Evolutionary conservation across 2,888 invertebrate species (phyloP).

Genomic region (Megaustenia siamemsis): DNA sequence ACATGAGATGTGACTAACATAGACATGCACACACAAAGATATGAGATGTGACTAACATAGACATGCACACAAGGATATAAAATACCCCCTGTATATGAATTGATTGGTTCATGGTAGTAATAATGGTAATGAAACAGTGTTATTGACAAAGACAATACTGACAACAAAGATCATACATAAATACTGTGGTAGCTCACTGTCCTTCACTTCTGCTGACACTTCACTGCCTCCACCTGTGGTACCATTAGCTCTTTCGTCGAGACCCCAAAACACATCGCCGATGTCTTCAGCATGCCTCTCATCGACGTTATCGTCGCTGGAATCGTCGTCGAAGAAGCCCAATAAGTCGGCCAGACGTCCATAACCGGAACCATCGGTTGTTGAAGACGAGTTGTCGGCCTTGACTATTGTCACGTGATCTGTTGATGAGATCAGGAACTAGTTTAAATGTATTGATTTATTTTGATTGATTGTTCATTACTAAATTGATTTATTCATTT

Average conservation of each 20-base stretch:
- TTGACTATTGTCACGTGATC: not conserved
- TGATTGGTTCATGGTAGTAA: too few species aligned
- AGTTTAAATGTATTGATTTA: not conserved
- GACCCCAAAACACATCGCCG: not conserved
- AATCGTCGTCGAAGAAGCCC: constrained; percentile 19
- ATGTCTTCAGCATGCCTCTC: not conserved
- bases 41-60: too few species aligned
- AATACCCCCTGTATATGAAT: too few species aligned
- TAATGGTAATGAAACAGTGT: too few species aligned
- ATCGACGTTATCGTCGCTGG: not conserved
- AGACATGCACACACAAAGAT: too few species aligned
- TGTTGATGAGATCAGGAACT: not conserved
- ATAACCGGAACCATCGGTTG: not conserved
- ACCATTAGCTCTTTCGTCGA: not conserved
- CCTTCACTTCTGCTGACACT: not conserved
- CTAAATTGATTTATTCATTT: not conserved
- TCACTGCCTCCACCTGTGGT: not conserved
- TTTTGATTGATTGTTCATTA: not conserved
- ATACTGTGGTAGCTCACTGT: not conserved
- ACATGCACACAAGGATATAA: too few species aligned
- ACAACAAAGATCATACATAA: not conserved
- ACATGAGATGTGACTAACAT: too few species aligned
- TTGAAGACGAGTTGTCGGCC: not conserved
- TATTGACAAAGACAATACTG: too few species aligned
- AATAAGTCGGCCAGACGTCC: not conserved